Conservation (phyloP, 2,113 vertebrate genomes). For the Nicator chloris region DNA sequence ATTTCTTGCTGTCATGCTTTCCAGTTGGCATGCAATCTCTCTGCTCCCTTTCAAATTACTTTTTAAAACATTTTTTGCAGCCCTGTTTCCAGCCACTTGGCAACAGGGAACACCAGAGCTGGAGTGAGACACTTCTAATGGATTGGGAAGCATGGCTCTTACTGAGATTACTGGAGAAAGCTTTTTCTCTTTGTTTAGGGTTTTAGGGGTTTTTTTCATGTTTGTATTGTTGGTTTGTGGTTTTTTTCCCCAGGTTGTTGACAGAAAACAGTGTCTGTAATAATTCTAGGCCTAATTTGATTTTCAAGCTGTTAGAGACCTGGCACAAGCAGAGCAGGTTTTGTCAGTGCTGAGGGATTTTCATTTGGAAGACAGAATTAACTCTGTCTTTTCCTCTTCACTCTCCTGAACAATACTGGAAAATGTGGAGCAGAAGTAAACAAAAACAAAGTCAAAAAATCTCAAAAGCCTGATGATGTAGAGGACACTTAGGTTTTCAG, state of each 20-base stretch:
- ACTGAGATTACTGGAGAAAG: not conserved
- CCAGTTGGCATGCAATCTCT: not conserved
- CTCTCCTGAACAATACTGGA: not conserved
- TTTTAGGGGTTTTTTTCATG: too few species aligned
- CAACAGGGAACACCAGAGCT: not conserved
- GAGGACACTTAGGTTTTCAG: not conserved
- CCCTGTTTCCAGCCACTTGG: not conserved
- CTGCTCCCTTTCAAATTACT: not conserved
- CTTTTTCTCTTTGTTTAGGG: not conserved
- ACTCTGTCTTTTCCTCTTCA: not conserved
- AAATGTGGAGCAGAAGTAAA: not conserved
- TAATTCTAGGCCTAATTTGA: constrained; percentile 42
- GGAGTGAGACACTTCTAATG: not conserved
- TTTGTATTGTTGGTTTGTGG: too few species aligned
- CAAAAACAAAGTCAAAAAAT: not conserved
- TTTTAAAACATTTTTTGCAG: not conserved
- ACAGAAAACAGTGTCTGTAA: not conserved
- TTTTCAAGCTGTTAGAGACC: constrained; percentile 28
- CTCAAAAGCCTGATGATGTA: not conserved
- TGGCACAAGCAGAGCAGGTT: not conserved
- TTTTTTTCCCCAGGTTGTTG: not conserved
- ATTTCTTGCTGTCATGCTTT: not conserved
- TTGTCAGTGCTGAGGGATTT: constrained; percentile 10
- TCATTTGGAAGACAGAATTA: not conserved
- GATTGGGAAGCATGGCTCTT: not conserved